Evolutionary conservation across 2,797 vertebrate genomes (phyloP), one percentile per base, ranked within the genome.

Genomic region (Benthosema pterotum): DNA sequence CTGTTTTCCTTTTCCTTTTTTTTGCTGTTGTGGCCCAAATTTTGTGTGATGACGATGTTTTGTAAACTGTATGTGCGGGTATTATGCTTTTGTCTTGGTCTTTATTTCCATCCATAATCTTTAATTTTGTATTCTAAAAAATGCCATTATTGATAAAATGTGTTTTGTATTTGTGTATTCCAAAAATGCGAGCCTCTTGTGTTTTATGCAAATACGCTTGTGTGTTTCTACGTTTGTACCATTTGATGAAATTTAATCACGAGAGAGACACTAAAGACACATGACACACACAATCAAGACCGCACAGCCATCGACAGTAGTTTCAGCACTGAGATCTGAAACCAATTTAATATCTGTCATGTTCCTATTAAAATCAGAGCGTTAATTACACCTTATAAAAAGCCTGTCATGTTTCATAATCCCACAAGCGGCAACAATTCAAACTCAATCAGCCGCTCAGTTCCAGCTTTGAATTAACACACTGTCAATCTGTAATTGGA

Each of bases 301-400:
- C 54, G 60, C 66, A 65, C 54, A 65, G 52, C 55, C 60, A 63
- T 74, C 63, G 68, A 25, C 47, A 53, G 65, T 66, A 66, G 79
- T 75, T 74, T 77, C 46, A 61, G 77, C 71, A 67, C 73, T 32
- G 66, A 83, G 79, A 88, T 89, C 87, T 87, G 84, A 92, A 91
- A 89, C 85, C 87, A 92, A 92, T 93, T 91, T 91, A 87, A 88
- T 90, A 89, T 88, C 89, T 92, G 91, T 92, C 92, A 91, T 88
- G 89, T 92, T 89, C 87, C 80, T 85, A 91, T 92, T 92, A 91
- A 91, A 85, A 88, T 90, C 86, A 71, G 54, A 85, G 80, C 67
- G 81, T 93, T 93, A 93, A 93, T 93, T 92, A 92, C 87, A 90
- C 84, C 86, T 92, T 91, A 89, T 91, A 89, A 92, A 93, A 92